A percentile compares a stretch with the other conserved stretches of the same genome.
phyloP scores from a whole-genome alignment of 2,888 invertebrate species.

The Drosophila rubida region DNA sequence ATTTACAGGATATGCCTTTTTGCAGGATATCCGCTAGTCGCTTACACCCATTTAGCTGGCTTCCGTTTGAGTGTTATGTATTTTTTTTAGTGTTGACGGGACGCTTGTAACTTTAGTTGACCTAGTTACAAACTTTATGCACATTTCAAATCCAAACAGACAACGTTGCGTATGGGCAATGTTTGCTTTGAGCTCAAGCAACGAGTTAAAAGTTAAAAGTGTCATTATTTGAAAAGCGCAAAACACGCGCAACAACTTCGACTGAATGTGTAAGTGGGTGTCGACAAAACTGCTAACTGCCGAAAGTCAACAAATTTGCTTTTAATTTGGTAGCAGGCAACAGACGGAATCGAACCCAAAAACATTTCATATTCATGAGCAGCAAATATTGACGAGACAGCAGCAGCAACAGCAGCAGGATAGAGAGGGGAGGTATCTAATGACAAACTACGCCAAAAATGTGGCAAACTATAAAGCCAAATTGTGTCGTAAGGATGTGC shows the following conservation, averaged over 20 bases:
- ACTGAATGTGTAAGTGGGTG: too few relatives aligned
- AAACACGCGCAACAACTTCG: slow-evolving; percentile 25
- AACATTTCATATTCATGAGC: slow-evolving; percentile 49
- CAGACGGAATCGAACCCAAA: slow-evolving; percentile 20
- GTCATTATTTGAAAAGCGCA: slow-evolving; percentile 23
- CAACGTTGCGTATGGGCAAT: slow-evolving; percentile 74
- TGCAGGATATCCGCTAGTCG: slow-evolving; percentile 4
- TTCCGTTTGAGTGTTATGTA: background rate
- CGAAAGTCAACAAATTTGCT: slow-evolving; percentile 62
- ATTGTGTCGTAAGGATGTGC: slow-evolving; percentile 48
- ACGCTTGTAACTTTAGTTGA: slow-evolving; percentile 50
- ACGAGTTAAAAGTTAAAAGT: slow-evolving; percentile 48
- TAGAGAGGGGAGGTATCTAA: slow-evolving; percentile 24
- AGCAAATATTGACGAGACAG: slow-evolving; percentile 34
- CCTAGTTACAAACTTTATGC: slow-evolving; percentile 60
- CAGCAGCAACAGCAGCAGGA: background rate
- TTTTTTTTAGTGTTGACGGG: too few relatives aligned
- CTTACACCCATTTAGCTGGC: background rate
- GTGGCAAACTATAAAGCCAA: slow-evolving; percentile 40
- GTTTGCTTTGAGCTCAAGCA: slow-evolving; percentile 40
- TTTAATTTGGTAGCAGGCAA: slow-evolving; percentile 58
- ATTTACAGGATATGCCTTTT: background rate
- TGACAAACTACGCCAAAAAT: slow-evolving; percentile 51
- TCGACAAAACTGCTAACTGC: slow-evolving; percentile 9
- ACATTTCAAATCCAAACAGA: slow-evolving; percentile 56